Conservation (phyloP, 2,113 vertebrate genomes). For the Calidris pygmaea region DNA sequence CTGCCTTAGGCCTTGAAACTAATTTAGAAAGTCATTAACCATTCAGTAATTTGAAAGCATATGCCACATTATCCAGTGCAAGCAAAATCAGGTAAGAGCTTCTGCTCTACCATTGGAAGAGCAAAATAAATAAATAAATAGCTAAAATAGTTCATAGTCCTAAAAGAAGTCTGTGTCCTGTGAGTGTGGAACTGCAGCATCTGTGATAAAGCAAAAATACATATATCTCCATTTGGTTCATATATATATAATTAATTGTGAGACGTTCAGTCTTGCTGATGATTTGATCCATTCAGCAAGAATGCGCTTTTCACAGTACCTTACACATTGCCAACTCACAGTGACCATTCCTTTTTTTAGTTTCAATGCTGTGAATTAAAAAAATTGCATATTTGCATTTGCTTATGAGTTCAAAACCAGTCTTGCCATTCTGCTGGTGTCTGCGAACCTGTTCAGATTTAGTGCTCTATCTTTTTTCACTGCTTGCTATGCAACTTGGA, state of each 20-base stretch:
- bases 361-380: not conserved
- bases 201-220: not conserved
- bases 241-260: not conserved
- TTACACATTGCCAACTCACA: not conserved
- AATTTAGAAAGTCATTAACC: constrained; percentile 69
- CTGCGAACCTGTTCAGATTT: not conserved
- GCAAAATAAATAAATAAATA: not conserved
- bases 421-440: not conserved
- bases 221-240: not conserved
- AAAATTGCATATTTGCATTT: not conserved
- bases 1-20: constrained; percentile 65
- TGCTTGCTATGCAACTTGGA: not conserved
- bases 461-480: not conserved
- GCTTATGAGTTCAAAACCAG: not conserved
- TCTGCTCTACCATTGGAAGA: not conserved
- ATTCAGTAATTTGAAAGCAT: constrained; percentile 31
- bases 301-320: not conserved
- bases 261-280: constrained; percentile 6
- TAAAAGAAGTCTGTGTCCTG: not conserved
- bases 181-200: not conserved
- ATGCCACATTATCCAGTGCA: constrained; percentile 6
- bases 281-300: constrained; percentile 30
- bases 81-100: constrained; percentile 44
- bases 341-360: not conserved
- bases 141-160: not conserved